Evolutionary conservation across 1,140 invertebrate species (phyloP).

Genomic region (Metaphire vulgaris): DNA sequence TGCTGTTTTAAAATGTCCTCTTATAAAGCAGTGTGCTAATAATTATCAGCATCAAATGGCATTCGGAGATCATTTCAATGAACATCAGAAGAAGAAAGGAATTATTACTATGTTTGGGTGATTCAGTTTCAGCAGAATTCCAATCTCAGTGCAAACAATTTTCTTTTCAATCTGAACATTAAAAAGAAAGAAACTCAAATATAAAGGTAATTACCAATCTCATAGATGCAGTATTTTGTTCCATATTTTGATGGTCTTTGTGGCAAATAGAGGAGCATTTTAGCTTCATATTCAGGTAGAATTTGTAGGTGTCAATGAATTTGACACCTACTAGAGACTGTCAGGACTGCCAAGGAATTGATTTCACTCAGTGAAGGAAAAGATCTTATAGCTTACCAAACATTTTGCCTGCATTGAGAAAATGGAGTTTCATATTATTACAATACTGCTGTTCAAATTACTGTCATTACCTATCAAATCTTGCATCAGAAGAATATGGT

Average conservation of each 20-base stretch:
- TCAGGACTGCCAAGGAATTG: too few species aligned
- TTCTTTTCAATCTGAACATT: slow-evolving; percentile 18
- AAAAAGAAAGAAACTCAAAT: background rate
- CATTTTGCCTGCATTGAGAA: too few species aligned
- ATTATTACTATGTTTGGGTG: slow-evolving; percentile 27
- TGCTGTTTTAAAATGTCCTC: background rate
- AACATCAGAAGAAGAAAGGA: background rate
- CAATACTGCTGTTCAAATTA: too few species aligned
- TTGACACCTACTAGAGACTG: too few species aligned
- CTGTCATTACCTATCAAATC: too few species aligned
- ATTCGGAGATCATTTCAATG: background rate
- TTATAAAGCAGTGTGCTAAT: background rate
- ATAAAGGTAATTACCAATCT: background rate
- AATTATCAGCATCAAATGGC: background rate
- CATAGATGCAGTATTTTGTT: background rate
- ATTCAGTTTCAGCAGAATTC: slow-evolving; percentile 23
- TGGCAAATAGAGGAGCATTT: too few species aligned
- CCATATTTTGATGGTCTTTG: background rate
- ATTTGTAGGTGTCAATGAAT: background rate
- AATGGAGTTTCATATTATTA: too few species aligned
- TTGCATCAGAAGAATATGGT: too few species aligned
- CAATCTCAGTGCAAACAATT: slow-evolving; percentile 25
- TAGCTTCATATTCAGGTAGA: background rate
- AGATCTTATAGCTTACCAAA: too few species aligned
- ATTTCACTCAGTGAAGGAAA: too few species aligned